phyloP scores from a whole-genome alignment of 1,140 invertebrate genomes.

The Vanessa tameamea region DNA sequence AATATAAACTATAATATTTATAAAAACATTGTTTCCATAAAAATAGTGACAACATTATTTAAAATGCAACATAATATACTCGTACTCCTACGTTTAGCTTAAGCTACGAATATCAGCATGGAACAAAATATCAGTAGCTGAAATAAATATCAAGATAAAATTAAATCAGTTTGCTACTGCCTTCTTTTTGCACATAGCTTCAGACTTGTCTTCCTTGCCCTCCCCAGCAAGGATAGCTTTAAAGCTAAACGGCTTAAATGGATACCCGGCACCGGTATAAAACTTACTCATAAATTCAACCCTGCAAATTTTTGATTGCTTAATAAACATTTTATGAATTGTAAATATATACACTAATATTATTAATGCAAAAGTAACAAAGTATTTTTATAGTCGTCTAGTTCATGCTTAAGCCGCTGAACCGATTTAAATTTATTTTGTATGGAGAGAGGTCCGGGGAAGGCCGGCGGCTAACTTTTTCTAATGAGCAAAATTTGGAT shows the following conservation, averaged over 20 bases:
- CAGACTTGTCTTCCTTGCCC: constrained; percentile 55
- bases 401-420: too few relatives aligned
- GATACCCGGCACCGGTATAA: constrained; percentile 92
- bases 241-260: constrained; percentile 96
- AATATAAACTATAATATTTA: too few relatives aligned
- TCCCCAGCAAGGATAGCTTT: constrained; percentile 88
- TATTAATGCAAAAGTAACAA: too few relatives aligned
- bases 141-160: neutral
- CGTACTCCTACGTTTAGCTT: constrained; percentile 6
- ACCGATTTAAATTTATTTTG: too few relatives aligned
- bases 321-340: neutral
- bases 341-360: neutral
- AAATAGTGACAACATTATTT: neutral
- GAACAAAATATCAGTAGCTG: neutral
- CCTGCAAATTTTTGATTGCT: constrained; percentile 81
- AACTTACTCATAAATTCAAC: constrained; percentile 99
- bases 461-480: too few relatives aligned
- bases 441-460: too few relatives aligned
- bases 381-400: too few relatives aligned
- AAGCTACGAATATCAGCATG: neutral
- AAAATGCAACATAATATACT: neutral
- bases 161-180: constrained; percentile 3
- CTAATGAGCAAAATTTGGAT: too few relatives aligned
- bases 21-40: too few relatives aligned
- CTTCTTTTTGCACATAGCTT: constrained; percentile 54